A percentile compares a stretch with the other conserved stretches of the same genome.
These are phyloP conservation scores for Alca torda DNA, from an alignment of 2,797 vertebrate species.

Conservation along the genomic window DNA sequence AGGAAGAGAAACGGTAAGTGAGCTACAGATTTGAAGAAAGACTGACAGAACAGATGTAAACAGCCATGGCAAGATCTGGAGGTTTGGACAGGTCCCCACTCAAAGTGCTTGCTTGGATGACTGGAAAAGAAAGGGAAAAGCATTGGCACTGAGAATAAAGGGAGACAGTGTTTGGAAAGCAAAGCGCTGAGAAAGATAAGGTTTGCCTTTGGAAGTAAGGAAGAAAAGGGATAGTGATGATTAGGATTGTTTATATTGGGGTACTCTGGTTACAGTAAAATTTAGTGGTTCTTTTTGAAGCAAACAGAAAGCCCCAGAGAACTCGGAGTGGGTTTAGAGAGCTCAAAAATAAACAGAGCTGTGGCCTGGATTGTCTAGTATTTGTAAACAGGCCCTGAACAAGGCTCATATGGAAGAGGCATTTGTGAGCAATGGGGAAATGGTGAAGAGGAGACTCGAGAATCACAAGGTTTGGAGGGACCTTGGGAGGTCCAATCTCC, in stretches of 20 bases:
- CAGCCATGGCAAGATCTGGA: background rate
- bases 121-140: background rate
- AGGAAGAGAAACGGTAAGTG: background rate
- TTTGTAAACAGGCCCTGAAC: background rate
- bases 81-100: background rate
- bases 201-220: background rate
- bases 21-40: background rate
- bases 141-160: constrained; percentile 24
- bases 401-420: background rate
- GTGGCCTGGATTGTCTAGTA: background rate
- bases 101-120: background rate
- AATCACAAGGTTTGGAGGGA: no score
- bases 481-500: background rate
- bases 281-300: background rate
- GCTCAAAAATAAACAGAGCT: background rate
- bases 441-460: background rate
- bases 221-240: background rate
- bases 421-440: background rate
- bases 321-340: background rate
- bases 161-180: background rate
- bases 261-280: background rate
- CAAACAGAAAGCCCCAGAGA: background rate
- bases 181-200: background rate
- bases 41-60: background rate
- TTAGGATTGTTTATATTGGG: background rate